Percentiles rank a stretch among this genome's conserved stretches.
phyloP scores from a whole-genome alignment of 1,140 invertebrate genomes.

The Cepaea nemoralis region DNA sequence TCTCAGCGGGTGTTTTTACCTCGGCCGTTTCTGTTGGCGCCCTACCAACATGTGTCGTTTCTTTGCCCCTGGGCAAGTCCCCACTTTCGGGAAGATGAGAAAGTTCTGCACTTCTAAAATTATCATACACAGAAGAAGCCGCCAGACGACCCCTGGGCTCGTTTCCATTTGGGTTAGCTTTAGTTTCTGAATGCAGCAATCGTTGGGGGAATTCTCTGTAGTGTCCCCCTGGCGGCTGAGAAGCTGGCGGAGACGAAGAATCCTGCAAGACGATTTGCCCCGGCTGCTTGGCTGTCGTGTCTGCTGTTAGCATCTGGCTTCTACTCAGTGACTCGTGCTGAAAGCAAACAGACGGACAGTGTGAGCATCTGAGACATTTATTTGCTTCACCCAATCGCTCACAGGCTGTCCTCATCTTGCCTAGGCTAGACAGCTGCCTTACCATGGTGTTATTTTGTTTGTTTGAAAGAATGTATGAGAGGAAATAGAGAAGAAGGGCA shows the following conservation, averaged over 20 bases:
- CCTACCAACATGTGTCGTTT: neutral
- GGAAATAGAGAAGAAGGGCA: too few species aligned
- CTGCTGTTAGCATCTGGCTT: neutral
- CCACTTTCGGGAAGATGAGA: neutral
- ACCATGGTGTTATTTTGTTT: too few species aligned
- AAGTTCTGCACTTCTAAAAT: neutral
- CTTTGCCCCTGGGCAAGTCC: neutral
- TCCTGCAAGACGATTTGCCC: neutral
- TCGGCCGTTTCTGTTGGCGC: too few species aligned
- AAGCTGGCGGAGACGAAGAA: neutral
- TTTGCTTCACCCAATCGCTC: too few species aligned
- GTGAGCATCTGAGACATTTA: too few species aligned
- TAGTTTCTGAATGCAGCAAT: neutral
- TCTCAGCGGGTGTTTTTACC: neutral
- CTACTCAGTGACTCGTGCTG: neutral
- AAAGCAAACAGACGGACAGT: too few species aligned
- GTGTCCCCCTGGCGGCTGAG: neutral
- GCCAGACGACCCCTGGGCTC: neutral
- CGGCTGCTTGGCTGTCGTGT: neutral
- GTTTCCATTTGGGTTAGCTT: neutral
- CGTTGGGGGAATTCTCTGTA: neutral
- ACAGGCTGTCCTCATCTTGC: too few species aligned
- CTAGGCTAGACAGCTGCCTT: too few species aligned
- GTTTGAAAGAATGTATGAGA: too few species aligned
- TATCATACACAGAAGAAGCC: neutral